Evolutionary conservation across 2,797 vertebrate species (phyloP), one percentile per base, ranked within the genome.

Genomic region (Nannoperca obscura): DNA sequence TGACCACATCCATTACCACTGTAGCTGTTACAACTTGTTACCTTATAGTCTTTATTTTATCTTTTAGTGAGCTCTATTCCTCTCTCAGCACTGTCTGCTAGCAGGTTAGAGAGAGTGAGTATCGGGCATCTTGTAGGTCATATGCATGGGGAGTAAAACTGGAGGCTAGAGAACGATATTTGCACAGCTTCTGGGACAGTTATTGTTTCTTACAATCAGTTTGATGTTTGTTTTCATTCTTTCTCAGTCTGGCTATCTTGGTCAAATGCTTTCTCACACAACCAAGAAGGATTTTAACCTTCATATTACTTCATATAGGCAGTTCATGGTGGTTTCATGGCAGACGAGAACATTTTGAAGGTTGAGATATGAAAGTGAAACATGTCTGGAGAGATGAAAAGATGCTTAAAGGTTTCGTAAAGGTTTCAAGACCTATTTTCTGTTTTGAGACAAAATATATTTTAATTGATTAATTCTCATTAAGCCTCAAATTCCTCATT

Each of bases 151-250:
- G 46, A 40, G 71, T 12, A 36, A 50, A 64, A 74, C 47, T 20
- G 12, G 11, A 74, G 55, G 20, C n/a, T 36, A 76, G 0, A 73
- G 40, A 46, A 47, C 5, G 62, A 55, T 70, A n/a, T 86, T 52
- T 83, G 15, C n/a, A 9, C 32, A 55, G 50, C 50, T 74, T 7
- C 82, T 78, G 65, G 78, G 80, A 54, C 58, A 57, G 63, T 60
- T 78, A 52, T 40, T 69, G 36, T 74, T 77, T 84, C 49, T 4
- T 17, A 63, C 17, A 55, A 55, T 64, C 50, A 50, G 61, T 10
- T 0, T 17, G 20, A 30, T 46, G 8, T 76, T 75, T 87, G 55
- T 79, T 88, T 42, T 84, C 72, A 73, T 87, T 82, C 74, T 61
- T 50, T 64, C 22, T 40, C 58, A 12, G 53, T 52, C 27, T 68